Percentiles rank a stretch among this genome's conserved stretches.
phyloP scores from a whole-genome alignment of 2,113 vertebrate species.

The Seriola quinqueradiata region DNA sequence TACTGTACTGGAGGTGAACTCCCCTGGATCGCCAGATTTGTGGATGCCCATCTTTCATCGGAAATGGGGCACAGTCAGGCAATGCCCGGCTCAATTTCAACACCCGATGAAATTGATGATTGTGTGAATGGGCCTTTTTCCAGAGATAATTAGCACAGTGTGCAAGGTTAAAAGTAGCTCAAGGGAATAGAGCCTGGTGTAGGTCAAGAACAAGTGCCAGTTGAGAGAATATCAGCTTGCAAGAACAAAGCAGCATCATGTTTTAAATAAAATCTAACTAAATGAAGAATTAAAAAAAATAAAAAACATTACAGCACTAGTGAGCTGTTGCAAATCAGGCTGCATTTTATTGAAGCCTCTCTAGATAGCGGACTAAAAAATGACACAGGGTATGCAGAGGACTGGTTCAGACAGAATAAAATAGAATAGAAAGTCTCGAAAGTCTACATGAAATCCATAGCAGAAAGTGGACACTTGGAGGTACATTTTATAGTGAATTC shows the following conservation, averaged over 20 bases:
- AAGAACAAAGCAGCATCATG: slow-evolving; percentile 55
- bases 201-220: slow-evolving; percentile 73
- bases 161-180: slow-evolving; percentile 71
- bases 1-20: slow-evolving; percentile 66
- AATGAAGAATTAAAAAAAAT: not conserved
- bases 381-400: not conserved
- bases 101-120: slow-evolving; percentile 78
- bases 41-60: slow-evolving; percentile 75
- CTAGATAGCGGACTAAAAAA: not conserved
- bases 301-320: slow-evolving; percentile 13
- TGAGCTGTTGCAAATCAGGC: slow-evolving; percentile 6
- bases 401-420: not conserved
- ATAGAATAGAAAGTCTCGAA: slow-evolving; percentile 1
- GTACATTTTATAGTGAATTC: slow-evolving; percentile 2
- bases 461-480: not conserved
- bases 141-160: slow-evolving; percentile 82
- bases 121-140: slow-evolving; percentile 77
- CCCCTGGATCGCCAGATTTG: slow-evolving; percentile 57
- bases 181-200: slow-evolving; percentile 60
- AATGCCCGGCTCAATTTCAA: slow-evolving; percentile 71
- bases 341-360: slow-evolving; percentile 1
- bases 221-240: slow-evolving; percentile 14
- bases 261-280: slow-evolving; percentile 48
- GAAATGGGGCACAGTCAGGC: slow-evolving; percentile 67
- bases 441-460: not conserved